Evolutionary conservation across 2,888 invertebrate species (phyloP), one percentile per base, ranked within the genome.

Genomic region (Lacanobia oleracea): DNA sequence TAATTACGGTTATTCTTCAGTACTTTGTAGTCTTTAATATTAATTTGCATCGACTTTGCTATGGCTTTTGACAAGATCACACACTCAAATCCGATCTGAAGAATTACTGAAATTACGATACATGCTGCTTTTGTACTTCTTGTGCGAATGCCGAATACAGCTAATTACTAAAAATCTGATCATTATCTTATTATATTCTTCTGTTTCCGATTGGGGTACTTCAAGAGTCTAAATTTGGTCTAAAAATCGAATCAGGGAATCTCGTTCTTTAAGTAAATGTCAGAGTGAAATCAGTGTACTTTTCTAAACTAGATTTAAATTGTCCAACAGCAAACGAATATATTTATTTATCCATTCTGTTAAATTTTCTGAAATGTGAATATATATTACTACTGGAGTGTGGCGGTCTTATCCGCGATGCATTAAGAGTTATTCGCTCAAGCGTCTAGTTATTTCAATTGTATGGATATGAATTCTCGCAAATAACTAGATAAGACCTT

Each of bases 291-390:
- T 2, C 6, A 53, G 23, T 21, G 10, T 10, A n/a, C 10, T n/a
- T 50, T 10, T 51, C 5, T 1, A 60, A 45, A 43, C 6, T n/a
- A 16, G 5, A 73, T 23, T 16, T 21, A 21, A 53, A 43, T 21
- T 10, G 16, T 45, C 21, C 0, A 72, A 45, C 33, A 45, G 18
- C 16, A 37, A 40, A 45, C 6, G 1, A 10, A 50, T n/a, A 40
- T 48, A 53, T 65, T 45, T 48, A 51, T 77, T 68, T 59, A 76
- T n/a, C 43, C 5, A 75, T 43, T 33, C 5, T 45, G 45, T 27
- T 50, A 14, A 27, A 59, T 8, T 48, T 53, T 73, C 14, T 27
- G 68, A 37, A 67, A 53, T 37, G n/a, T 50, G 33, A 45, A 75
- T 48, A 48, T 48, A 75, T 27, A 37, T 66, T 51, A 21, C n/a